Evolutionary conservation across 2,113 vertebrate species (phyloP).

Genomic region (Pseudorhombus dupliciocellatus): DNA sequence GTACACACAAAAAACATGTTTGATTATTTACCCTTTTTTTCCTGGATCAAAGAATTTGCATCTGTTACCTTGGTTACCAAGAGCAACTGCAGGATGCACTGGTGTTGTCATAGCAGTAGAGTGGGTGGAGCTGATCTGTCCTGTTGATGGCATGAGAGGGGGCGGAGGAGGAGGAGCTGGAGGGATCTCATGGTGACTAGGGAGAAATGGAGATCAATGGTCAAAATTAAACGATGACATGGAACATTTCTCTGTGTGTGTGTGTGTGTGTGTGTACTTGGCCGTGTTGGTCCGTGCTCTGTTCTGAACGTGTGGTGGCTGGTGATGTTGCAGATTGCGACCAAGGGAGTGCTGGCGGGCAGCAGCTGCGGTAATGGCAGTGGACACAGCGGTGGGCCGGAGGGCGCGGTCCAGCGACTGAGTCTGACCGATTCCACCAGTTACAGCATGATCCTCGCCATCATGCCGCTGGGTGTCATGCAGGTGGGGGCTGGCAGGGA

Average conservation of each 20-base stretch:
- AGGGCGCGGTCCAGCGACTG: constrained; percentile 84
- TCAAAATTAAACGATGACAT: not conserved
- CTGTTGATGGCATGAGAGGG: constrained; percentile 82
- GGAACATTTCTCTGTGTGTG: not conserved
- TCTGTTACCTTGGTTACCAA: constrained; percentile 45
- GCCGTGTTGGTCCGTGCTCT: constrained; percentile 74
- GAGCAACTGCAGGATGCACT: constrained; percentile 5
- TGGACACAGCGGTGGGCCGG: constrained; percentile 63
- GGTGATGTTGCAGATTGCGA: constrained; percentile 80
- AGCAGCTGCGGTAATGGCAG: constrained; percentile 8
- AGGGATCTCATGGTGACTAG: constrained; percentile 84
- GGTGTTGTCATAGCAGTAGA: constrained; percentile 44
- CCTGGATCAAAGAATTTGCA: too few relatives aligned
- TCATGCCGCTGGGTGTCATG: constrained; percentile 79
- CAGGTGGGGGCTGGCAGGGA: constrained; percentile 78
- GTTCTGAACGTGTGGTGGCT: constrained; percentile 45
- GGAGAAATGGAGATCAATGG: constrained; percentile 25
- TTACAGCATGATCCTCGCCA: constrained; percentile 76
- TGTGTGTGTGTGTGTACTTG: constrained; percentile 51
- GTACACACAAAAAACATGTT: not conserved
- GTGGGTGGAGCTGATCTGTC: constrained; percentile 73
- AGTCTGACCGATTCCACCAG: constrained; percentile 64
- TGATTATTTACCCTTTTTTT: not conserved
- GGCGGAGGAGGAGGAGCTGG: constrained; percentile 86
- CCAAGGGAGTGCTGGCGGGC: constrained; percentile 86